A percentile compares a stretch with the other conserved stretches of the same genome.
These are phyloP conservation scores for Tiaroga cobitis DNA, from an alignment of 2,797 vertebrate species.

Conservation along the genomic window DNA sequence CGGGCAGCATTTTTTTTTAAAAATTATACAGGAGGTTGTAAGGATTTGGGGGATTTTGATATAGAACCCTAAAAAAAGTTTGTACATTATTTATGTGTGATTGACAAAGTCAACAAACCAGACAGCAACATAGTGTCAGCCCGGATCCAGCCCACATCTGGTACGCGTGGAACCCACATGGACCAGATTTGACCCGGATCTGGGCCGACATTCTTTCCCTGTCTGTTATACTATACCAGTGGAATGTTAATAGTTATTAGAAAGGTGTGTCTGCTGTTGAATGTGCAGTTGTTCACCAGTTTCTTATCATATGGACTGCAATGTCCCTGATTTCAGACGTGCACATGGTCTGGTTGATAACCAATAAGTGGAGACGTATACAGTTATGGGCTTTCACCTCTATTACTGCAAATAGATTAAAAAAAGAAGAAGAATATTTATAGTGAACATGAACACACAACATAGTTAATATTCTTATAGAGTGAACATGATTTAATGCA, in stretches of 20 bases:
- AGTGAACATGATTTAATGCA: background rate
- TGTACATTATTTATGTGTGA: background rate
- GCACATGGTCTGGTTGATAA: slow-evolving; percentile 4
- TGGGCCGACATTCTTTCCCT: too few species aligned
- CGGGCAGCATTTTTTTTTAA: background rate
- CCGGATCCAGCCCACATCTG: too few species aligned
- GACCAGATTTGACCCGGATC: too few species aligned
- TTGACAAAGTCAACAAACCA: background rate
- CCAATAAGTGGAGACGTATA: background rate
- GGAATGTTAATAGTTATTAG: background rate
- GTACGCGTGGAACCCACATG: too few species aligned
- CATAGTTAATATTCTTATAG: background rate
- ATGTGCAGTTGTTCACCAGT: background rate
- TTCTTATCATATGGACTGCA: slow-evolving; percentile 1
- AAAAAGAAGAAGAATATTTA: background rate
- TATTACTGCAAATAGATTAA: background rate
- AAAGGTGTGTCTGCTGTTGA: background rate
- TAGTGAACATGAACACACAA: background rate
- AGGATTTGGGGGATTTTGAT: background rate
- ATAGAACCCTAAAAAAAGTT: background rate
- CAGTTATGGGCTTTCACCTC: background rate
- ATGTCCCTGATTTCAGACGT: slow-evolving; percentile 1
- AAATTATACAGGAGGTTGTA: background rate
- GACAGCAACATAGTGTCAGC: too few species aligned
- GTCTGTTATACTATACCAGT: too few species aligned